Evolutionary conservation across 1,140 invertebrate species (phyloP).

Genomic region (Hermatobates lingyangjiaoensis): DNA sequence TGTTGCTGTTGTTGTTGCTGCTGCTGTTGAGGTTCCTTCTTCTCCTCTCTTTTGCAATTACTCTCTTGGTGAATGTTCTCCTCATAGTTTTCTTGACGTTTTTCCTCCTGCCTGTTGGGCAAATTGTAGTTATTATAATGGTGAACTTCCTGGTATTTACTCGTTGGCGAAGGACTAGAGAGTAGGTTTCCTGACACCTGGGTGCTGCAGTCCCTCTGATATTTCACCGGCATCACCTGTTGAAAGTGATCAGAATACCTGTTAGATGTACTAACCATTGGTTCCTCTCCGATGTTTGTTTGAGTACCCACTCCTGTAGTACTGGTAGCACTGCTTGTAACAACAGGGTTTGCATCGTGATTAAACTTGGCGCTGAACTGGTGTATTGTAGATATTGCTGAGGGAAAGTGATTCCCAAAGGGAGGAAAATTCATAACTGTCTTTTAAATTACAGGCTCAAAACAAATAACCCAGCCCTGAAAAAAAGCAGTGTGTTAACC

Average conservation of each 20-base stretch:
- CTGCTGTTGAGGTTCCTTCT: too few relatives aligned
- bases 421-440: conserved; percentile 49
- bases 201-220: conserved; percentile 16
- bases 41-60: conserved; percentile 6
- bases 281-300: conserved; percentile 6
- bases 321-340: conserved; percentile 19
- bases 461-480: too few relatives aligned
- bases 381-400: conserved; percentile 25
- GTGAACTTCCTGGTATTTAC: conserved; percentile 12
- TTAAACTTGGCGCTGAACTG: conserved; percentile 45
- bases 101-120: conserved; percentile 7
- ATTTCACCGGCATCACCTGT: conserved; percentile 13
- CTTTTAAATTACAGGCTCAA: too few relatives aligned
- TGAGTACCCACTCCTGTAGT: conserved; percentile 7
- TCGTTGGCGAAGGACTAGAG: conserved; percentile 9
- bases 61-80: conserved; percentile 6
- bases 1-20: too few relatives aligned
- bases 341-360: conserved; percentile 37
- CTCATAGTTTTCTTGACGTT: conserved; percentile 6
- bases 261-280: conserved; percentile 2
- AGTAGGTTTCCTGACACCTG: conserved; percentile 15
- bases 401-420: conserved; percentile 40
- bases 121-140: conserved; percentile 12
- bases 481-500: too few relatives aligned
- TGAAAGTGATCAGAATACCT: conserved; percentile 13